Evolutionary conservation across 2,888 invertebrate species (phyloP), one percentile per base, ranked within the genome.

Genomic region (Phoronis australis): DNA sequence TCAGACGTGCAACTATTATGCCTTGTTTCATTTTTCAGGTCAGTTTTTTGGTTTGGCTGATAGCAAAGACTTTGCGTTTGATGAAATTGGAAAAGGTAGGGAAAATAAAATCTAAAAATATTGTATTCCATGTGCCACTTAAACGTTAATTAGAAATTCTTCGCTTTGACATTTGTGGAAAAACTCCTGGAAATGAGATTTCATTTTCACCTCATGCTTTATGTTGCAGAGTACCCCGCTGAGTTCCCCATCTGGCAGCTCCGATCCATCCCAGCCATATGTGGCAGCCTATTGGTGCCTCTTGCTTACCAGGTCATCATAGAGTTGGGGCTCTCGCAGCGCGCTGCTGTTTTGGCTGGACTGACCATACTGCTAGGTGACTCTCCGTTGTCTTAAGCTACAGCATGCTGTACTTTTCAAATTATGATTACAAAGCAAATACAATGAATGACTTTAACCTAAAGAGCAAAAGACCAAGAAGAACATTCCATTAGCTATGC

Each of bases 191-290:
- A n/a, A n/a, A n/a, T n/a, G n/a, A n/a, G n/a, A n/a, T n/a, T n/a
- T n/a, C n/a, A n/a, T n/a, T n/a, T n/a, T n/a, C n/a, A n/a, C n/a
- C n/a, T n/a, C n/a, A n/a, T n/a, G n/a, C n/a, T n/a, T n/a, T 95
- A 4, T 31, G 41, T 55, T 63, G 20, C 60, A 75, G 76, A 64
- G 12, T 78, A 75, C 49, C 57, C 69, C 2, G 44, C 62, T 6
- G 48, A 61, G 21, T 67, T 75, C 3, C 78, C 78, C 3, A 68
- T 78, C 23, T 69, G 68, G 56, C 66, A 68, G 43, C 56, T 96
- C 52, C 82, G 95, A 48, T 79, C 91, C 45, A 79, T 95, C 27
- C 94, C 95, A n/a, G 94, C 94, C 0, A 68, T 95, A 21, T 87
- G 88, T 68, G 95, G 95, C 0, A 90, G 91, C 71, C 75, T 93